Percentiles rank a stretch among this genome's conserved stretches.
phyloP scores from a whole-genome alignment of 2,888 invertebrate genomes.

The Meliscaeva auricollis region DNA sequence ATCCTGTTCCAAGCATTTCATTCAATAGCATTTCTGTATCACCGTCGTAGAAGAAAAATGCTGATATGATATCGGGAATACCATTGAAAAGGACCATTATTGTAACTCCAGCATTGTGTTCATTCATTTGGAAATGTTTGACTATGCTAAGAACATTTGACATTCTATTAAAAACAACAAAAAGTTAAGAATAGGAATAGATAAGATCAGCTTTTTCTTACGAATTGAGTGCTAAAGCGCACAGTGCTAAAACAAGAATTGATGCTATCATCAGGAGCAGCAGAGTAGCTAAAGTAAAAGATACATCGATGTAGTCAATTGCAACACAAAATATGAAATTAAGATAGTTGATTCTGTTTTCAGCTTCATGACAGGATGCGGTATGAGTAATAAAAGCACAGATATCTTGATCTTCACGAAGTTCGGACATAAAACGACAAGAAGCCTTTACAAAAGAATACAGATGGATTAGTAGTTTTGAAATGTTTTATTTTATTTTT shows the following conservation, averaged over 20 bases:
- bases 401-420: constrained; percentile 35
- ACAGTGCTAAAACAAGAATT: constrained; percentile 9
- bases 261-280: constrained; percentile 6
- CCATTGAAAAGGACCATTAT: constrained; percentile 38
- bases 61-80: constrained; percentile 48
- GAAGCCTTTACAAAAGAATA: constrained; percentile 5
- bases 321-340: constrained; percentile 39
- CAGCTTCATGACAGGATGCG: constrained; percentile 38
- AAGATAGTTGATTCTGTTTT: constrained; percentile 40
- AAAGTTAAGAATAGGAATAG: background rate
- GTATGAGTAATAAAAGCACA: constrained; percentile 39
- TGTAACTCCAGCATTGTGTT: constrained; percentile 54
- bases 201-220: background rate
- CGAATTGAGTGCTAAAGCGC: constrained; percentile 26
- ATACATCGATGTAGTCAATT: constrained; percentile 16
- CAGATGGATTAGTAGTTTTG: background rate
- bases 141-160: constrained; percentile 49
- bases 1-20: constrained; percentile 52
- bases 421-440: constrained; percentile 41
- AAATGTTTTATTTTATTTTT: background rate
- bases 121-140: constrained; percentile 25
- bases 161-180: constrained; percentile 3
- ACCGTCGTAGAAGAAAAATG: constrained; percentile 41
- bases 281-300: constrained; percentile 6
- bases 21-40: constrained; percentile 53